These are phyloP conservation scores for Lethenteron reissneri DNA, from an alignment of 2,113 vertebrate species.

Conservation along the genomic window DNA sequence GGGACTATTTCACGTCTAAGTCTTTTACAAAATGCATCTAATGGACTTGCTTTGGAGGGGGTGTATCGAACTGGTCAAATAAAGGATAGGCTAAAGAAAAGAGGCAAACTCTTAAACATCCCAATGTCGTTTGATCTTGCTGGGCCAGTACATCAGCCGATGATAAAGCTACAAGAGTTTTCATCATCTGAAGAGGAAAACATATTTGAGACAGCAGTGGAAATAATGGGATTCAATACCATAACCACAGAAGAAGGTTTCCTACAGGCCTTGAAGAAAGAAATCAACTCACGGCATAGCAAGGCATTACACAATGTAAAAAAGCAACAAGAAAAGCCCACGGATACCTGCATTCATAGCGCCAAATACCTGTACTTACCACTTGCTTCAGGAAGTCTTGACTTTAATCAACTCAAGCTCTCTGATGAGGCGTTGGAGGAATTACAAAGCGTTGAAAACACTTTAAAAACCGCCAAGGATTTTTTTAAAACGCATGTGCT, in stretches of 20 bases:
- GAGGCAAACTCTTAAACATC: constrained; percentile 18
- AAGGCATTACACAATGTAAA: no score
- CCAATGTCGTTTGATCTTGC: constrained; percentile 14
- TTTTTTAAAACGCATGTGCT: not conserved
- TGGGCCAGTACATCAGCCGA: constrained; percentile 10
- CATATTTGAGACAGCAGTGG: constrained; percentile 15
- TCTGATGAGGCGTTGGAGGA: constrained; percentile 17
- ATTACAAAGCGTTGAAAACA: constrained; percentile 18
- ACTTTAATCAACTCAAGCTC: constrained; percentile 16
- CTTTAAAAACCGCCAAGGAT: not conserved
- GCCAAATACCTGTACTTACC: constrained; percentile 19
- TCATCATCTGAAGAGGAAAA: constrained; percentile 17
- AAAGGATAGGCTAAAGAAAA: constrained; percentile 9
- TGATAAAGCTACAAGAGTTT: constrained; percentile 18
- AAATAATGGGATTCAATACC: constrained; percentile 18
- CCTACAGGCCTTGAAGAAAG: not conserved
- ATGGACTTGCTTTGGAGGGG: constrained; percentile 24
- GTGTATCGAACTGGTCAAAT: constrained; percentile 17
- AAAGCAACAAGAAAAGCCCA: not conserved
- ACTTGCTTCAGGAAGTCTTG: constrained; percentile 21
- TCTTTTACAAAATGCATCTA: constrained; percentile 18
- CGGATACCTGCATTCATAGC: constrained; percentile 17
- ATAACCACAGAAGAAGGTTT: rapidly evolving
- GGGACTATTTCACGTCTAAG: constrained; percentile 13
- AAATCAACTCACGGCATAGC: not conserved